Evolutionary conservation across 2,797 vertebrate genomes (phyloP).

Genomic region (Xenops minutus): DNA sequence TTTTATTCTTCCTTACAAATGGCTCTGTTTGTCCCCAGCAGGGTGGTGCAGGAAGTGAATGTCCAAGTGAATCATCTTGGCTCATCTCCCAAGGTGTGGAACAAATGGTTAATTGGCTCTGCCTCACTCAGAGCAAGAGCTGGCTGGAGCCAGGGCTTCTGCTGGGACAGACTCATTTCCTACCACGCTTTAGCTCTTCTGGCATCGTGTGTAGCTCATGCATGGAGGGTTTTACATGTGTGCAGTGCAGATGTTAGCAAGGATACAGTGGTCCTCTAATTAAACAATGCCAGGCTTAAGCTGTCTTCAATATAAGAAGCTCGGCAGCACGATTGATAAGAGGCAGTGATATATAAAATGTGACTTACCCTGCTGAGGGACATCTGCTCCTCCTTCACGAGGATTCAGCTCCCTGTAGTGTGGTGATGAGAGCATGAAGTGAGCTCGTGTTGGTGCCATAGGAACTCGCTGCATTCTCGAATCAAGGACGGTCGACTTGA

Average conservation of each 20-base stretch:
- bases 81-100: fast-evolving
- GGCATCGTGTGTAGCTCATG: not conserved
- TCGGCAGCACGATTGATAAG: not conserved
- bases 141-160: not conserved
- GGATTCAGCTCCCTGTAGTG: constrained; percentile 10
- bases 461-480: not conserved
- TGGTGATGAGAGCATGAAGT: not conserved
- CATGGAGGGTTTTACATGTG: constrained; percentile 17
- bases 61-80: not conserved
- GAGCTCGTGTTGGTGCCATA: not conserved
- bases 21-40: not conserved
- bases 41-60: not conserved
- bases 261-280: not conserved
- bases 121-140: not conserved
- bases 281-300: not conserved
- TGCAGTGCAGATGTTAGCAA: constrained; percentile 47
- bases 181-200: not conserved
- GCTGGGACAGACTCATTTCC: not conserved
- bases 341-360: constrained; percentile 19
- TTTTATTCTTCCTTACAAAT: not conserved
- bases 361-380: constrained; percentile 50
- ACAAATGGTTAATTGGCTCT: not conserved
- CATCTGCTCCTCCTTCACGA: constrained; percentile 28
- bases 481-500: fast-evolving
- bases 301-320: not conserved